Evolutionary conservation across 2,113 vertebrate species (phyloP), one percentile per base, ranked within the genome.

Genomic region (Cyphotilapia sp.): DNA sequence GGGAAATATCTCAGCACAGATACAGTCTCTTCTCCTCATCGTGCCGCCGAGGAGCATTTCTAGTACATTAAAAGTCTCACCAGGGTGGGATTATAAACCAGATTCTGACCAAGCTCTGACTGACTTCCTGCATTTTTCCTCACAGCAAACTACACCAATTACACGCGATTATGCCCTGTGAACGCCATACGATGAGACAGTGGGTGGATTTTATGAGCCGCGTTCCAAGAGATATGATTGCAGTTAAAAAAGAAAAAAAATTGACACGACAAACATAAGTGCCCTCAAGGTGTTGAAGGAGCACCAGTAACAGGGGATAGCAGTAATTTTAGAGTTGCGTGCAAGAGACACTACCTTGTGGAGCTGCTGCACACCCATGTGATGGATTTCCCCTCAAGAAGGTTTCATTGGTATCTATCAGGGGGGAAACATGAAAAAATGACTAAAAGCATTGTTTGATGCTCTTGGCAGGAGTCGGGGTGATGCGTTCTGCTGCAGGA

Each of bases 1-100:
- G 93, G 94, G 91, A 96, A 94, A 94, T 96, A 94, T 95, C 95
- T 94, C 95, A 95, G 94, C 71, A 31, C 91, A 93, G 84, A 94
- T 91, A 92, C 91, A 24, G 61, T 85, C 61, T 88, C 71, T 69
- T 91, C 78, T 87, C 69, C 42, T 86, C 13, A 54, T 87, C 84
- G 16, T 61, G 86, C 92, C 45, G 29, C 85, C 45, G 76, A 90
- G 47, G 31, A 71, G 9, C 17, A 83, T 81, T 88, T n/a, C 84
- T 81, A 80, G 49, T 83, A 80, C 47, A 74, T 40, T 66, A 82
- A 89, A 71, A 38, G 49, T 86, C 42, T 31, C 5, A 24, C 76
- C 53, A 17, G 19, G 45, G 66, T 66, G 61, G 31, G 27, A 71
- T 35, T 53, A 59, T 49, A 31, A 33, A 78, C 27, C 74, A 78